A percentile compares a stretch with the other conserved stretches of the same genome.
Conservation (phyloP, 1,140 invertebrate genomes). For the Apis laboriosa region DNA sequence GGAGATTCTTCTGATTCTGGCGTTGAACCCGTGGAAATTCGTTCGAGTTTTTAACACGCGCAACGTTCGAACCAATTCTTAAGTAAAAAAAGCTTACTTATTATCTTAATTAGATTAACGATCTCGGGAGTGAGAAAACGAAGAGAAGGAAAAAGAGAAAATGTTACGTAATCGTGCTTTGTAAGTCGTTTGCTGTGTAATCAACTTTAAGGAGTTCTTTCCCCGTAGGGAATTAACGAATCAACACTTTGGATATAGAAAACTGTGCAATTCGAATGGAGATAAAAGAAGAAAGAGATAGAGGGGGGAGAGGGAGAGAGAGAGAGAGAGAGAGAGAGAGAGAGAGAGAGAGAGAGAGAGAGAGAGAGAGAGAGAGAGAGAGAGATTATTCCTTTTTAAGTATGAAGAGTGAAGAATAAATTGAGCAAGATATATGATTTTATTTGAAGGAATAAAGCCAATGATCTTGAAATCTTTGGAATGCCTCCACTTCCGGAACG, state of each 20-base stretch:
- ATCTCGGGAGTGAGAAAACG: conserved; percentile 2
- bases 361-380: no score
- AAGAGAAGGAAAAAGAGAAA: not conserved
- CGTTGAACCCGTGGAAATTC: not conserved
- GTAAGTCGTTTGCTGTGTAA: not conserved
- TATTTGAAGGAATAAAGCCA: no score
- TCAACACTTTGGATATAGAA: not conserved
- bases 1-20: conserved; percentile 48
- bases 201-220: not conserved
- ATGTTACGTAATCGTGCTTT: not conserved
- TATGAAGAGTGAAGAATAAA: no score
- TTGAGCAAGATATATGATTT: no score
- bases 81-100: not conserved
- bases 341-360: no score
- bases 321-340: no score
- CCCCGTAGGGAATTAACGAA: not conserved
- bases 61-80: not conserved
- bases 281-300: no score
- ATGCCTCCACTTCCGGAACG: no score
- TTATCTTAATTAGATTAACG: conserved; percentile 37
- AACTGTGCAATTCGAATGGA: not conserved
- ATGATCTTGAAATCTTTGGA: no score
- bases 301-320: no score
- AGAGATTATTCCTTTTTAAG: no score
- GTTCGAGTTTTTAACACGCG: conserved; percentile 14